These are phyloP conservation scores for Netelia fuscicornis DNA, from an alignment of 2,888 invertebrate genomes.

Conservation along the genomic window DNA sequence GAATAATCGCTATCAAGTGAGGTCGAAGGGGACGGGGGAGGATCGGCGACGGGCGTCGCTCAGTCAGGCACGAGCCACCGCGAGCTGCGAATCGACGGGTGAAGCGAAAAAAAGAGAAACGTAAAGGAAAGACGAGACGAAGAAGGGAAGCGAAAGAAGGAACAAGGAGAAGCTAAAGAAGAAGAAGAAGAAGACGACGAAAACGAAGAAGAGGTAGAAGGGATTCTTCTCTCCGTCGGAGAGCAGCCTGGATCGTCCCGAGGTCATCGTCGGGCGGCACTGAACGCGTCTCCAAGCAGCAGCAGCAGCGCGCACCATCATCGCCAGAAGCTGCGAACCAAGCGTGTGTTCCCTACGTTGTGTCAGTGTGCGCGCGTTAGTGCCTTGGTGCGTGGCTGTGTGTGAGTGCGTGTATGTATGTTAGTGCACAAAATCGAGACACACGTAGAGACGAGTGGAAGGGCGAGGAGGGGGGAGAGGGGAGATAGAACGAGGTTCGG, in stretches of 20 bases:
- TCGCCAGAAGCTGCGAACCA: constrained; percentile 47
- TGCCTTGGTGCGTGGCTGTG: neutral
- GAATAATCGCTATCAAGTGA: constrained; percentile 45
- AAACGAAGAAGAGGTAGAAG: constrained; percentile 20
- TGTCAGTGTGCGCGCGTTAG: too few species aligned
- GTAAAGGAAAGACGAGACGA: constrained; percentile 12
- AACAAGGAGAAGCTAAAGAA: constrained; percentile 3
- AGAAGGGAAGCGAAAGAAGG: constrained; percentile 12
- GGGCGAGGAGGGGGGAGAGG: constrained; percentile 1
- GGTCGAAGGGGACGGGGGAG: neutral
- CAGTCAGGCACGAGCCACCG: constrained; percentile 10
- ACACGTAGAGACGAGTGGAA: neutral
- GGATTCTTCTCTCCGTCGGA: constrained; percentile 40
- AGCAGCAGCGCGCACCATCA: constrained; percentile 40
- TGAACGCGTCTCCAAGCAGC: constrained; percentile 62
- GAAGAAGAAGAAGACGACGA: constrained; percentile 25
- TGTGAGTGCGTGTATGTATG: constrained; percentile 41
- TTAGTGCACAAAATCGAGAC: constrained; percentile 55
- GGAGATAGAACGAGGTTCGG: constrained; percentile 30
- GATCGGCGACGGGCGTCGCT: constrained; percentile 11
- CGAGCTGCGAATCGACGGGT: constrained; percentile 24
- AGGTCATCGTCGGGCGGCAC: constrained; percentile 65
- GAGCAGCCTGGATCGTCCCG: constrained; percentile 58
- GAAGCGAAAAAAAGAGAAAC: constrained; percentile 37
- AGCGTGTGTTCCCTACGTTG: neutral